Evolutionary conservation across 2,797 vertebrate genomes (phyloP).

Genomic region (Diglossa cyanea): DNA sequence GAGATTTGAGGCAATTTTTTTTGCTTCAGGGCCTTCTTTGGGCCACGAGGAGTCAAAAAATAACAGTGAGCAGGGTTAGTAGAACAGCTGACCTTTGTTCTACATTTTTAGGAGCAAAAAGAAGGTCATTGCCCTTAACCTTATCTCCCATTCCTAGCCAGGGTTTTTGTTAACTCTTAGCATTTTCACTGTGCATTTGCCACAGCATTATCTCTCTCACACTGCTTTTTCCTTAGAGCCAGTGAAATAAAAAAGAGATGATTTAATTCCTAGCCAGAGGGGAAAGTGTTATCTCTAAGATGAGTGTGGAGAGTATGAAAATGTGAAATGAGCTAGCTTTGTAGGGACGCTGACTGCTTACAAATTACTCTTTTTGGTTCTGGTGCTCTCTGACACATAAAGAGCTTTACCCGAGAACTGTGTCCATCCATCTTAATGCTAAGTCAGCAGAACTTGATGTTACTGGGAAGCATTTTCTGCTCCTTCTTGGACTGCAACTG

Average conservation of each 20-base stretch:
- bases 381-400: not conserved
- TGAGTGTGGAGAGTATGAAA: not conserved
- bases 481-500: not conserved
- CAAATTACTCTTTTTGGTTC: not conserved
- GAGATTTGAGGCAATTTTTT: conserved; percentile 61
- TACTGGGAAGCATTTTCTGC: not conserved
- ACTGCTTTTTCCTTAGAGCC: not conserved
- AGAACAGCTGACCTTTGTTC: conserved; percentile 62
- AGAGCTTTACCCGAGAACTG: not conserved
- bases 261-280: not conserved
- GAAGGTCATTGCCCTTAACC: conserved; percentile 38
- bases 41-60: not conserved
- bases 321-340: not conserved
- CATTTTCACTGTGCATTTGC: conserved; percentile 1
- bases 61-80: conserved; percentile 1
- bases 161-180: conserved; percentile 37
- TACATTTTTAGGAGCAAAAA: conserved; percentile 62
- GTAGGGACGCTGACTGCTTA: not conserved
- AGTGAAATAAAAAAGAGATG: not conserved
- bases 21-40: conserved; percentile 61
- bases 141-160: conserved; percentile 28
- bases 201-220: not conserved
- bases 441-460: not conserved
- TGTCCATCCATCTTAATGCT: accelerated
- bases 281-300: not conserved